Percentiles rank a stretch among this genome's conserved stretches.
Conservation (phyloP, 2,113 vertebrate genomes). For the Solea senegalensis region DNA sequence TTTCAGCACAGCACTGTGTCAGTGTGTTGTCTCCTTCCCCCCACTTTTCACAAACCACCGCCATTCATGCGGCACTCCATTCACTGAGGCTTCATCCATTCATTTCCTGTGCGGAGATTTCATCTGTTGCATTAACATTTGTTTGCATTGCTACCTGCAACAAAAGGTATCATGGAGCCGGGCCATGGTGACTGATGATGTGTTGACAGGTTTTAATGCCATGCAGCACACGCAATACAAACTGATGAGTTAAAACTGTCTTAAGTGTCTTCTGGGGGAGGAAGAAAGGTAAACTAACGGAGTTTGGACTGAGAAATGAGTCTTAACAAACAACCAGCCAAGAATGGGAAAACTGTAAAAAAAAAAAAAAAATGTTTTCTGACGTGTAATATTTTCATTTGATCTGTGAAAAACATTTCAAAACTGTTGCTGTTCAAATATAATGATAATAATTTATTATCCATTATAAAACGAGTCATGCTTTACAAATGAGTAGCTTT, state of each 20-base stretch:
- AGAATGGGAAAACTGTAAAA: not conserved
- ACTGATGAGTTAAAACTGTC: not conserved
- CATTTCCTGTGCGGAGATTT: constrained; percentile 18
- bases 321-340: not conserved
- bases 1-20: constrained; percentile 5
- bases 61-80: not conserved
- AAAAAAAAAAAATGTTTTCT: not conserved
- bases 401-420: constrained; percentile 38
- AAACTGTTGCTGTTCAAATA: constrained; percentile 2
- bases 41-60: constrained; percentile 3
- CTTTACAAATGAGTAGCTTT: not conserved
- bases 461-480: constrained; percentile 25
- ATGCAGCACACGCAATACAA: not conserved
- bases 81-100: constrained; percentile 1
- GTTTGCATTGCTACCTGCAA: not conserved
- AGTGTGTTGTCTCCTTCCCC: not conserved
- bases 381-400: not conserved
- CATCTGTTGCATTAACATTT: constrained; percentile 23
- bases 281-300: not conserved
- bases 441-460: constrained; percentile 52
- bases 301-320: not conserved
- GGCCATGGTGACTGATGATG: not conserved
- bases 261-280: not conserved
- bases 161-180: constrained; percentile 1
- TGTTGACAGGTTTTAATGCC: not conserved